Evolutionary conservation across 2,888 invertebrate species (phyloP), one percentile per base, ranked within the genome.

Genomic region (Watsonalla cultraria): DNA sequence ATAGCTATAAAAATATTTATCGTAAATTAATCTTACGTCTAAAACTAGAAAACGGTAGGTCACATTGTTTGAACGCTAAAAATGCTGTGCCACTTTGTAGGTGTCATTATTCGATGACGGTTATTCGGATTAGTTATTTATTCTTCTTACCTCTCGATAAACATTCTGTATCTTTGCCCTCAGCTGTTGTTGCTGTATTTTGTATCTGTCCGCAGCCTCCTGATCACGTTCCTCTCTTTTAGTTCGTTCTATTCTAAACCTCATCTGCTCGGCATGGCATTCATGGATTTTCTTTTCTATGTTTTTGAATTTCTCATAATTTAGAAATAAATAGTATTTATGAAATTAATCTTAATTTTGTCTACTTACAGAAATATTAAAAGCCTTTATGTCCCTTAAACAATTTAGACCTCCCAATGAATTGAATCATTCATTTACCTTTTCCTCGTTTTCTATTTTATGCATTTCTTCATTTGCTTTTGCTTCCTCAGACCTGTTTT

Each of bases 111-210:
- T n/a, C n/a, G n/a, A n/a, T n/a, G n/a, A n/a, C n/a, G n/a, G n/a
- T n/a, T n/a, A n/a, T n/a, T n/a, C n/a, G n/a, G n/a, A n/a, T 51
- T 46, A 8, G 37, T 50, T 42, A 39, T 51, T 13, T 39, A 11
- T 9, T 45, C 45, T 45, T 9, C 49, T 55, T 59, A 82, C 82
- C 64, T 70, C 59, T 54, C 68, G 57, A 33, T 71, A 52, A 1
- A 76, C 61, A 33, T 57, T 46, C 53, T 69, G 64, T 34, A 72
- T 68, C 58, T 68, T 76, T 14, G 60, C 60, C 42, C 68, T 61
- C 6, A 70, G 54, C 51, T 56, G 65, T 0, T 78, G 76, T 48
- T 78, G 69, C 45, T 77, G 66, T 37, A 68, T 65, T 14, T 59
- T 64, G 60, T 74, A 71, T 15, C 64, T 51, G 54, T 72, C 63